Percentiles rank a stretch among this genome's conserved stretches.
These are phyloP conservation scores for Ceratoteleas bidentatus DNA, from an alignment of 1,140 invertebrate species.

Conservation along the genomic window DNA sequence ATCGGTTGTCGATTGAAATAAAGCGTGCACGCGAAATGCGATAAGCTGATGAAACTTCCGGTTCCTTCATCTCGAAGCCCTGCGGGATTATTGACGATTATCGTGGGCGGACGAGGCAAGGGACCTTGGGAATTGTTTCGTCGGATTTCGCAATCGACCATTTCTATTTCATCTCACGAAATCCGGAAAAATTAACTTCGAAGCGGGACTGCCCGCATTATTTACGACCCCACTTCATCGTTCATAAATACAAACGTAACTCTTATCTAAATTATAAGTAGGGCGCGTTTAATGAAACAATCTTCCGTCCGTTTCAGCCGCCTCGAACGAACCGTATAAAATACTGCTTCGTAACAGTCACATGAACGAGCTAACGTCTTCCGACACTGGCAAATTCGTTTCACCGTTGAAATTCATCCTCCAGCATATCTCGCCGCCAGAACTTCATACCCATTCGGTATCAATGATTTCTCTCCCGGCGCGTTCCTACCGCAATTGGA, in stretches of 20 bases:
- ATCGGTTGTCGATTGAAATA: slow-evolving; percentile 8
- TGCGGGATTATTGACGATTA: slow-evolving; percentile 17
- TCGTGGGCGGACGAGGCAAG: background rate
- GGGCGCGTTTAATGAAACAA: no score
- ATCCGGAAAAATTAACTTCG: background rate
- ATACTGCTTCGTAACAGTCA: no score
- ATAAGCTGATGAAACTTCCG: slow-evolving; percentile 36
- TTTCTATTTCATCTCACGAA: slow-evolving; percentile 2
- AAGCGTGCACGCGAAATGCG: slow-evolving; percentile 17
- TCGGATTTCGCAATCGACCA: background rate
- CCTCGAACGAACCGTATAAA: no score
- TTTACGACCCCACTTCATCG: no score
- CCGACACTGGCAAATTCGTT: no score
- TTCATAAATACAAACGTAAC: no score
- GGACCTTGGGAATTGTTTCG: slow-evolving; percentile 13
- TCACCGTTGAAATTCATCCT: background rate
- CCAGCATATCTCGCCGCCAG: background rate
- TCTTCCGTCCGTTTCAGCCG: no score
- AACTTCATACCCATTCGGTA: background rate
- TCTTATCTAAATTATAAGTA: no score
- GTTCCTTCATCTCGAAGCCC: slow-evolving; percentile 18
- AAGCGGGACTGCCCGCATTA: no score
- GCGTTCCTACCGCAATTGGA: background rate
- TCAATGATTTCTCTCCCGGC: background rate
- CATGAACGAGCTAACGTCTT: no score